A percentile compares a stretch with the other conserved stretches of the same genome.
These are phyloP conservation scores for Sarotherodon lohbergeri DNA, from an alignment of 2,113 vertebrate genomes.

Conservation along the genomic window DNA sequence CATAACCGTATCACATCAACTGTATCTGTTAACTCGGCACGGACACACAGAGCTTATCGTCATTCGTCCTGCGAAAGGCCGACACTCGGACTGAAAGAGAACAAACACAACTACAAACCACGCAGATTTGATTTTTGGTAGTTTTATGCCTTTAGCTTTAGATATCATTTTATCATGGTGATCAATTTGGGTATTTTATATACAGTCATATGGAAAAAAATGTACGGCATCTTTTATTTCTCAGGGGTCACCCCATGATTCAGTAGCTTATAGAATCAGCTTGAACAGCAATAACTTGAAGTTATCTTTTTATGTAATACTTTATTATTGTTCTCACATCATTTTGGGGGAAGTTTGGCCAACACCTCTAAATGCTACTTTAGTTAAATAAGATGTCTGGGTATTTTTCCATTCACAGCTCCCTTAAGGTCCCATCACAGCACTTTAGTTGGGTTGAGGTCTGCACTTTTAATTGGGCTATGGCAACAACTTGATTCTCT, in stretches of 20 bases:
- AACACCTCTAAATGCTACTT: not conserved
- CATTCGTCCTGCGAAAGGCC: not conserved
- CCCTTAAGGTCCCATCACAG: not conserved
- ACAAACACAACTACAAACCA: not conserved
- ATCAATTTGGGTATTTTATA: not conserved
- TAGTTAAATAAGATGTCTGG: not conserved
- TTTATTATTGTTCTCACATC: not conserved
- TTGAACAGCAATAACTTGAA: not conserved
- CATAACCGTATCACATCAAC: not conserved
- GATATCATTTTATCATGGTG: not conserved
- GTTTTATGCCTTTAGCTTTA: not conserved
- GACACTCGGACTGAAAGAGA: not conserved
- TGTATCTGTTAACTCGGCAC: not conserved
- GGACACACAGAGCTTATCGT: not conserved
- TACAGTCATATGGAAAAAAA: not conserved
- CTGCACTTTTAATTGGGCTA: not conserved
- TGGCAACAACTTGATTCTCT: not conserved
- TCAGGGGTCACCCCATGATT: not conserved
- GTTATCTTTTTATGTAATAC: not conserved
- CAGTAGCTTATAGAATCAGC: not conserved
- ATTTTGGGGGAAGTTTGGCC: not conserved
- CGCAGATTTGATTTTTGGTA: not conserved
- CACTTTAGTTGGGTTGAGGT: not conserved
- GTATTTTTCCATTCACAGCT: not conserved
- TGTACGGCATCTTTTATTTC: not conserved